Base-by-base conservation (phyloP, 2,888 invertebrate species). In the Agriotes lineatus region DNA sequence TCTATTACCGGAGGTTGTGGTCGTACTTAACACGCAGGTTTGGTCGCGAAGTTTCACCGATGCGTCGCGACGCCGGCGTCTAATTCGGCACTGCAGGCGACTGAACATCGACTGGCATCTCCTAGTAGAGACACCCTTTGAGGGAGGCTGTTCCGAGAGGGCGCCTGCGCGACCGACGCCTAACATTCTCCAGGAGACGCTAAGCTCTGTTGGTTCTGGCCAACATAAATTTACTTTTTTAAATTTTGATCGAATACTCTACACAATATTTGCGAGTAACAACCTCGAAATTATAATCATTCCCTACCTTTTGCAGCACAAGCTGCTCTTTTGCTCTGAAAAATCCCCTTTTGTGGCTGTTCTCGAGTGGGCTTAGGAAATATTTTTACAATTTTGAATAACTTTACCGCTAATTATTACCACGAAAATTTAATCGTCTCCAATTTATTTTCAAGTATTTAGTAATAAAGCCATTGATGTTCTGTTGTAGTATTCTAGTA, bases 141-240 rank as follows among this genome's bases (percentile, higher is more conserved):
- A 74, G 70, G 78, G 78, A 78, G 74, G 78, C 77, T 78, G 77
- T 71, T 73, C 67, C 71, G 70, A 70, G 62, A 62, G 66, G 68
- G 76, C 78, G 79, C 78, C 71, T 74, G 77, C 77, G 79, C 78
- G 77, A 77, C 75, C 76, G 74, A 77, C 78, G 76, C 76, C 79
- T 78, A 76, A 75, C 74, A 66, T 72, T 70, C 73, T 73, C 69
- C 75, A 77, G 75, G 74, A 75, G 73, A 72, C 68, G 61, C 71
- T 73, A 71, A 73, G 72, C 75, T 50, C 61, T 61, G 48, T 33
- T 42, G 50, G 18, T 37, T 61, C 18, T 52, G 39, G 22, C 61
- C 39, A 50, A 50, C 61, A 61, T 61, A 61, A 61, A 61, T 61
- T 52, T 61, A 52, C 61, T 42, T 61, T 61, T 61, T 52, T 22